Percentiles rank a stretch among this genome's conserved stretches.
Evolutionary conservation across 2,888 invertebrate species (phyloP).

Genomic region (Opisthograptis luteolata): DNA sequence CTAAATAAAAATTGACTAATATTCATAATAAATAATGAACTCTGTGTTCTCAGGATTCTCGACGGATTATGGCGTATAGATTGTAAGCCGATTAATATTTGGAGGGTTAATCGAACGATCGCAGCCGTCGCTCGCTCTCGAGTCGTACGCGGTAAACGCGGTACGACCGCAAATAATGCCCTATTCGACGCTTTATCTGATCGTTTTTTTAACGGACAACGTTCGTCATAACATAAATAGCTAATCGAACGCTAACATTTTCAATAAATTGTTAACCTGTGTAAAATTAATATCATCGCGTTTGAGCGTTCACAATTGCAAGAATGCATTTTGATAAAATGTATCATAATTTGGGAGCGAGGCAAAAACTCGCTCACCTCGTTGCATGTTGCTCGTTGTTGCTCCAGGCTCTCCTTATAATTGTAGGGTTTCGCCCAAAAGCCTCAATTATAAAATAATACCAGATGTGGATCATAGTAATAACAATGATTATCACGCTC

Average conservation of each 20-base stretch:
- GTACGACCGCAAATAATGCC: constrained; percentile 25
- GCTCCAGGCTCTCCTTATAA: constrained; percentile 82
- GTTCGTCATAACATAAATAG: constrained; percentile 7
- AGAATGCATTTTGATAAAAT: constrained; percentile 62
- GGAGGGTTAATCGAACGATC: constrained; percentile 59
- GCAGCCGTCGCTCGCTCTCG: constrained; percentile 30
- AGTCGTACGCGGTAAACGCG: too few species aligned
- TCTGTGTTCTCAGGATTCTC: constrained; percentile 70
- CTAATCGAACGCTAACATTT: constrained; percentile 6
- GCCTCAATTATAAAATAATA: constrained; percentile 84
- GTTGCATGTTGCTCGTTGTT: constrained; percentile 73
- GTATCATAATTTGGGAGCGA: constrained; percentile 74
- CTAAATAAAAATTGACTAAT: constrained; percentile 85
- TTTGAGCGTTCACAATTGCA: constrained; percentile 43
- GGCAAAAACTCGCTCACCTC: constrained; percentile 72
- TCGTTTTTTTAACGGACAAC: constrained; percentile 6
- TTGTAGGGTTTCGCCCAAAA: constrained; percentile 83
- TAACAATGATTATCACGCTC: constrained; percentile 85
- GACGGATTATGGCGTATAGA: constrained; percentile 72
- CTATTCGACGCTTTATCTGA: constrained; percentile 19
- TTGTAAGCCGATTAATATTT: constrained; percentile 73
- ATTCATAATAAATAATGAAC: constrained; percentile 85
- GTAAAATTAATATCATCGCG: constrained; percentile 13
- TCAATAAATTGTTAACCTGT: constrained; percentile 3
- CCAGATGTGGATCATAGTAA: constrained; percentile 84